Evolutionary conservation across 2,888 invertebrate genomes (phyloP), one percentile per base, ranked within the genome.

Genomic region (Leptinotarsa juncta): DNA sequence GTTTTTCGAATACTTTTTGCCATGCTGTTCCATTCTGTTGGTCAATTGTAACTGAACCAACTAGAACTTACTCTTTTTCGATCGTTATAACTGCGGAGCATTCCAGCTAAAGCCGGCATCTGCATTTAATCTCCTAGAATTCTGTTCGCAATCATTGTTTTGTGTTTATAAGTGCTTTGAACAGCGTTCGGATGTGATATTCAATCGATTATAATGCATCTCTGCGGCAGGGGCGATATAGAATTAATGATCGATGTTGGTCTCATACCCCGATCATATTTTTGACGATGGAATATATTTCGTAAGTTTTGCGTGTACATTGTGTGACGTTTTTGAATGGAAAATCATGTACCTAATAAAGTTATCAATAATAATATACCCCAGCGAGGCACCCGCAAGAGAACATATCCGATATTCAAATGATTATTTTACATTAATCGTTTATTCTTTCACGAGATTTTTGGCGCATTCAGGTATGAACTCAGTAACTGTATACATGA

Each of bases 61-160:
- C 48, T 71, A 70, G 49, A 74, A 71, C 71, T 74, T 74, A 74
- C 67, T 74, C 49, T 74, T 73, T 74, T 70, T 67, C 55, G 20
- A 23, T 67, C 53, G 53, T 74, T 71, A 74, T 74, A 67, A 71
- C 71, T 71, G 74, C 71, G 62, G 74, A 57, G 12, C 23, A 23
- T 23, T 57, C 23, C 20, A 23, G 50, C 62, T 74, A 23, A 68
- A 55, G 65, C 71, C 69, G 53, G 66, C 73, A 73, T 76, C 73
- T 76, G 76, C 76, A 76, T 76, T 76, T 76, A 76, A 73, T 73
- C 71, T 73, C 73, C 68, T 68, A 49, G 51, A 67, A 70, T 70
- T 62, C 67, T 67, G 60, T 14, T 67, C 49, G 65, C 67, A 71
- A 74, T 71, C 71, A 55, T 50, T 71, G 67, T 32, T 65, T 66